Base-by-base conservation (phyloP, 2,113 vertebrate species). In the Misgurnus anguillicaudatus region DNA sequence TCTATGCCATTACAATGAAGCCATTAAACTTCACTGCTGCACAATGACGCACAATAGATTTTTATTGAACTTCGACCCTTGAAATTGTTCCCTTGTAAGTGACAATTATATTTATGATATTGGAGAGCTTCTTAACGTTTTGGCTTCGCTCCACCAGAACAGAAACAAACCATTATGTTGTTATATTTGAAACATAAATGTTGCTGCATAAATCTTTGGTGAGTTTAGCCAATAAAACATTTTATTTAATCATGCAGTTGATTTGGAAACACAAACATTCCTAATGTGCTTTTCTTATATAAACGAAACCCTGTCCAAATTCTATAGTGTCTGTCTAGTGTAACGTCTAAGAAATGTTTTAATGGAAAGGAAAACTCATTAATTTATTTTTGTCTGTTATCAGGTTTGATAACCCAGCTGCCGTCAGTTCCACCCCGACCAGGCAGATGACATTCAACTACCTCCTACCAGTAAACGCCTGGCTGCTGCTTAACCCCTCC, bases 401-500 rank as follows among this genome's bases (percentile, higher is more conserved):
- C 80, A 99, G 98, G 79, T 99, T 99, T 91, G 98, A 99, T 91
- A 99, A 99, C 85, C 98, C 98, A 31, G 98, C 97, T 61, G 97
- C 98, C 21, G 97, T 99, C 85, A 98, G 96, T 87, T 91, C 93
- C 51, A 93, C 94, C 21, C 97, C 98, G 42, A 85, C 93, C 45
- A 94, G 97, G 82, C 97, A 98, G 61, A 90, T 99, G 76, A 99
- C 98, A 17, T 99, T 99, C 90, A 99, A 98, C 93, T 99, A 98
- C 89, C 95, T 99, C 45, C 94, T 99, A 55, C 95, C 98, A 75
- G 94, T 99, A 77, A 99, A 99, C 78, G 95, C 95, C 1, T 99
- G 98, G 97, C 94, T 99, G 14, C 91, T 99, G 36, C 92, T 99
- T 73, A 95, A 97, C 83, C 97, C 98, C 6, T 98, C 97, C 6